Percentiles rank a stretch among this genome's conserved stretches.
Conservation (phyloP, 2,113 vertebrate genomes). For the Erythrocebus patas region DNA sequence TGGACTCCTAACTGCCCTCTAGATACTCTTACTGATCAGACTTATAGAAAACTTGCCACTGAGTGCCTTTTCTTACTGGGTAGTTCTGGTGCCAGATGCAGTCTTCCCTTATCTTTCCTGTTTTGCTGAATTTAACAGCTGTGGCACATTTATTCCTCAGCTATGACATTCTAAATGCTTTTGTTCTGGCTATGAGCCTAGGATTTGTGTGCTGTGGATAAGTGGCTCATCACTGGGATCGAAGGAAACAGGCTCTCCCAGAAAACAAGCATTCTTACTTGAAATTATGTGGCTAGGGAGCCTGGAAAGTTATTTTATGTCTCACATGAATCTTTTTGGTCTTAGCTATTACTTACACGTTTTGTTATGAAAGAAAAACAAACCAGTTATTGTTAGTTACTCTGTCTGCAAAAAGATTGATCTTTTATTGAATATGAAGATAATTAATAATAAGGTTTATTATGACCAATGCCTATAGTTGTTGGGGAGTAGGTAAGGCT, state of each 20-base stretch:
- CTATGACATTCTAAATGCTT: neutral
- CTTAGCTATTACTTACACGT: neutral
- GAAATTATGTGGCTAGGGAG: neutral
- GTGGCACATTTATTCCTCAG: neutral
- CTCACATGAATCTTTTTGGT: neutral
- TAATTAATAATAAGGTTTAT: slow-evolving; percentile 9
- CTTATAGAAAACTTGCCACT: neutral
- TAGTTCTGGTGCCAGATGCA: neutral
- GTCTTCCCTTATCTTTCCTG: neutral
- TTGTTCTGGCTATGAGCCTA: neutral
- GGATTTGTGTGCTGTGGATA: neutral
- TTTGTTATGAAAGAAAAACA: neutral
- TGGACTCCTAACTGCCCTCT: neutral
- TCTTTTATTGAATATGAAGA: neutral
- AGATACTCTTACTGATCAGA: neutral
- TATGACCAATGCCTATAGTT: neutral
- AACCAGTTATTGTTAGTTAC: slow-evolving; percentile 17
- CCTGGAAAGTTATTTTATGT: neutral
- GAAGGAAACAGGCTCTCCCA: neutral
- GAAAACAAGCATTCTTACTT: neutral
- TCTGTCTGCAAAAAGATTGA: neutral
- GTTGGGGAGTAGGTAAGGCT: neutral
- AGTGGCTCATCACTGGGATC: neutral
- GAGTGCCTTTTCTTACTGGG: neutral
- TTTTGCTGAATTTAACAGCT: neutral